A percentile compares a stretch with the other conserved stretches of the same genome.
These are phyloP conservation scores for Falcunculus frontatus DNA, from an alignment of 2,113 vertebrate genomes.

Conservation along the genomic window DNA sequence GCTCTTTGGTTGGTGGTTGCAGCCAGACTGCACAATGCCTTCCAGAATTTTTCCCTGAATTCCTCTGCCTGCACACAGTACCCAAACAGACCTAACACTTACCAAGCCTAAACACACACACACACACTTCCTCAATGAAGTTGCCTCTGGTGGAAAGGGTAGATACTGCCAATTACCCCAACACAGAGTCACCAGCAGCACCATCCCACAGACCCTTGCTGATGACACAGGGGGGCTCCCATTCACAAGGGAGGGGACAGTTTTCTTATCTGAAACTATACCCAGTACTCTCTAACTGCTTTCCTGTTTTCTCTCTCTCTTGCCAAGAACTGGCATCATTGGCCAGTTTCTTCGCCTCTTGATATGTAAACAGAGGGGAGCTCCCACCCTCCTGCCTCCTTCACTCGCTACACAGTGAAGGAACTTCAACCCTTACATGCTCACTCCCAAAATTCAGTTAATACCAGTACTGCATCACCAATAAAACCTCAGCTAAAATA, in stretches of 20 bases:
- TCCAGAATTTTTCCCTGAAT: neutral
- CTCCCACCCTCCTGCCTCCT: neutral
- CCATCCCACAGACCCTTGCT: neutral
- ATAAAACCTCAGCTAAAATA: neutral
- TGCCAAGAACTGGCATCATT: neutral
- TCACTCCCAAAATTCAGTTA: neutral
- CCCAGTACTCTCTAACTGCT: neutral
- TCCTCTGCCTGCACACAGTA: neutral
- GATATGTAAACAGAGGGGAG: neutral
- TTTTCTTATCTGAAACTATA: neutral
- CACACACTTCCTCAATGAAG: neutral
- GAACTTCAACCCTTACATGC: neutral
- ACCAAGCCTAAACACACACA: neutral
- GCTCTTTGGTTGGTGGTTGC: neutral
- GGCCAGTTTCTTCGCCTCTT: neutral
- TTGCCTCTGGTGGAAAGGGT: neutral
- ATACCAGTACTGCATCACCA: neutral
- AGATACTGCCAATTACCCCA: neutral
- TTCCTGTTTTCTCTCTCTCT: neutral
- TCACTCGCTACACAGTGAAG: neutral
- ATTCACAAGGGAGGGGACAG: neutral
- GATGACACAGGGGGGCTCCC: neutral
- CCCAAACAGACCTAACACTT: neutral
- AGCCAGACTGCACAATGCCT: neutral
- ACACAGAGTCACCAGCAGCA: neutral